Base-by-base conservation (phyloP, 2,797 vertebrate genomes). In the Trachops cirrhosus region DNA sequence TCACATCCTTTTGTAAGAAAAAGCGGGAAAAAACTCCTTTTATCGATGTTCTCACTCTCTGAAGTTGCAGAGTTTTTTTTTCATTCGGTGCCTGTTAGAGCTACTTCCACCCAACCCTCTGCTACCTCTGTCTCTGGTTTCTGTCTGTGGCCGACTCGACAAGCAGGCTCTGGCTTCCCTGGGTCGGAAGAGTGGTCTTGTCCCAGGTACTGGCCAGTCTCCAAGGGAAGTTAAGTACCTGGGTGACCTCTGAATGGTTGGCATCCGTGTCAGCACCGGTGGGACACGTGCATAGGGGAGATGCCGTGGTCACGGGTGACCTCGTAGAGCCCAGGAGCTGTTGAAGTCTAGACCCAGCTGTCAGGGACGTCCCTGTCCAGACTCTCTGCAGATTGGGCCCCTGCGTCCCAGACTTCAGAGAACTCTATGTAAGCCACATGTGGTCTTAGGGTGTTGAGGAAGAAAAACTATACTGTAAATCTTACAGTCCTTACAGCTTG, bases 281-380 rank as follows among this genome's bases (percentile, higher is more conserved):
- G 21, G 39, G 1, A 0, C 9, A 6, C 0, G 0, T 77, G 80
- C 57, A 4, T 9, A 24, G 37, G 62, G 22, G 18, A 9, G 21
- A 5, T 50, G 22, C 46, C 12, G 12, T 71, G 64, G 7, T 54
- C 34, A 14, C 1, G 0, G 34, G 48, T 19, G 44, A 94, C 34
- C 44, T n/a, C 70, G 4, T 2, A 18, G 14, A 29, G 19, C 14
- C 18, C 9, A 8, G 68, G 44, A 34, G 6, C 82, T 34, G 24
- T 34, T 7, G 8, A 29, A 41, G n/a, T 84, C 34, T 73, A 57
- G 39, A n/a, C 71, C 71, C 12, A 0, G 44, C 82, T 91, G 22
- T 80, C 46, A 86, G 5, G 6, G 6, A 0, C 0, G 0, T 46
- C 24, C n/a, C 64, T 57, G 16, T 39, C 39, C 32, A 46, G 32